phyloP scores from a whole-genome alignment of 53 echinoderm and acorn worm genomes.

The Luidia sarsii region DNA sequence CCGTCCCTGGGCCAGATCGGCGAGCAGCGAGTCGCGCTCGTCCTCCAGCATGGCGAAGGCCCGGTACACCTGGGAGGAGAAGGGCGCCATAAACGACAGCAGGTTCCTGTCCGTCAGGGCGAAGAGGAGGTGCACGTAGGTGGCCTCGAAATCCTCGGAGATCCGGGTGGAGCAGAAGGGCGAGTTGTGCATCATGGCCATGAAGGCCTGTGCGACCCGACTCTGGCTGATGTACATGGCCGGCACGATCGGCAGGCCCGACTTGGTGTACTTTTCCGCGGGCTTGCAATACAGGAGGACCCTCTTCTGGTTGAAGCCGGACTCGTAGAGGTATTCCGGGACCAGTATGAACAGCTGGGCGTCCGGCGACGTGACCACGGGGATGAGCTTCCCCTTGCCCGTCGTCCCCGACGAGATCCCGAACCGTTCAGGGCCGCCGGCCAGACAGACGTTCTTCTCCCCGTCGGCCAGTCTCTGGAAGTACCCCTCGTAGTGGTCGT shows the following conservation, averaged over 20 bases:
- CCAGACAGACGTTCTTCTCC: slow-evolving; percentile 60
- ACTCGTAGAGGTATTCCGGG: neutral
- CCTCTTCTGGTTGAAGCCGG: neutral
- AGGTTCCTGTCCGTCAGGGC: slow-evolving; percentile 41
- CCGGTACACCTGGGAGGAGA: slow-evolving; percentile 76
- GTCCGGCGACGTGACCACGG: neutral
- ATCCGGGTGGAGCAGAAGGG: slow-evolving; percentile 35
- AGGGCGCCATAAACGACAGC: slow-evolving; percentile 67
- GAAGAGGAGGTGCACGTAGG: slow-evolving; percentile 37
- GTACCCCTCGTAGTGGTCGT: slow-evolving; percentile 41
- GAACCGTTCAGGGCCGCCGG: slow-evolving; percentile 13
- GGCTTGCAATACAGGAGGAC: neutral
- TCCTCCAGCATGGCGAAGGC: slow-evolving; percentile 73
- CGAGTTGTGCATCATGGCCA: neutral
- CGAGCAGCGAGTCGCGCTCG: slow-evolving; percentile 65
- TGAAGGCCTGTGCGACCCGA: too few relatives aligned
- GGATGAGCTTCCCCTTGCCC: slow-evolving; percentile 59
- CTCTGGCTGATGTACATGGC: neutral
- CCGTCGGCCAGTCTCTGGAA: slow-evolving; percentile 51
- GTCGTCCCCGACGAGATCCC: slow-evolving; percentile 73
- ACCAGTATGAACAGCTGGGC: neutral
- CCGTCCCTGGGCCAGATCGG: slow-evolving; percentile 71
- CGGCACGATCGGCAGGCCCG: neutral
- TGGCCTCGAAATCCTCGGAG: slow-evolving; percentile 54
- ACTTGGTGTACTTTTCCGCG: neutral